These are phyloP conservation scores for Ifrita kowaldi DNA, from an alignment of 2,113 vertebrate species.

Conservation along the genomic window DNA sequence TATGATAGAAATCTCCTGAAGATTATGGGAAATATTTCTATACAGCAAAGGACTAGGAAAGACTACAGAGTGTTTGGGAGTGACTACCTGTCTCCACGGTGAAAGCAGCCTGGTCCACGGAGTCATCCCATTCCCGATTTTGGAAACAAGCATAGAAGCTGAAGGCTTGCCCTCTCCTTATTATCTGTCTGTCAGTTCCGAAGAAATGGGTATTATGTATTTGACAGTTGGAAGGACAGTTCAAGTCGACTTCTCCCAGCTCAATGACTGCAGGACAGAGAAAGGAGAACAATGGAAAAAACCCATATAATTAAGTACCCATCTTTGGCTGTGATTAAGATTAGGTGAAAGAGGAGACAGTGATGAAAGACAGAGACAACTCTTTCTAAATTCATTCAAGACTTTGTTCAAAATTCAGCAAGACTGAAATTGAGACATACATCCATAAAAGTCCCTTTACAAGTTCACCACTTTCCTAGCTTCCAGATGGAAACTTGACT, in stretches of 20 bases:
- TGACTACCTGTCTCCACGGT: conserved; percentile 40
- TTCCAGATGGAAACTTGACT: neutral
- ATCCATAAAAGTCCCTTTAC: neutral
- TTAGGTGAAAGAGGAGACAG: neutral
- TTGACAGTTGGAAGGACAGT: conserved; percentile 55
- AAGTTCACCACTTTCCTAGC: neutral
- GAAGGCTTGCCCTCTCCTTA: conserved; percentile 49
- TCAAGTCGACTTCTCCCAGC: conserved; percentile 45
- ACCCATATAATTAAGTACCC: neutral
- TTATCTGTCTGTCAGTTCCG: conserved; percentile 31
- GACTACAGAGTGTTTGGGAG: neutral
- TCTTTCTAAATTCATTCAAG: neutral
- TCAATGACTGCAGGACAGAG: conserved; percentile 44
- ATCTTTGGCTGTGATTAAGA: neutral
- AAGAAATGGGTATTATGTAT: conserved; percentile 39
- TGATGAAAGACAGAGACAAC: neutral
- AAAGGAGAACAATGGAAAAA: neutral
- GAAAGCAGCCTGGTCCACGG: conserved; percentile 15
- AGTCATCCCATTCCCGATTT: conserved; percentile 49
- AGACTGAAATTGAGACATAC: neutral
- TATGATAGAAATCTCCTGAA: neutral
- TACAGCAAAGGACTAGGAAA: neutral
- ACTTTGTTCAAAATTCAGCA: neutral
- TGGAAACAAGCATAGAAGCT: conserved; percentile 45
- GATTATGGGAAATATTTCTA: neutral